Evolutionary conservation across 1,140 invertebrate species (phyloP).

Genomic region (Hormaphis cornu): DNA sequence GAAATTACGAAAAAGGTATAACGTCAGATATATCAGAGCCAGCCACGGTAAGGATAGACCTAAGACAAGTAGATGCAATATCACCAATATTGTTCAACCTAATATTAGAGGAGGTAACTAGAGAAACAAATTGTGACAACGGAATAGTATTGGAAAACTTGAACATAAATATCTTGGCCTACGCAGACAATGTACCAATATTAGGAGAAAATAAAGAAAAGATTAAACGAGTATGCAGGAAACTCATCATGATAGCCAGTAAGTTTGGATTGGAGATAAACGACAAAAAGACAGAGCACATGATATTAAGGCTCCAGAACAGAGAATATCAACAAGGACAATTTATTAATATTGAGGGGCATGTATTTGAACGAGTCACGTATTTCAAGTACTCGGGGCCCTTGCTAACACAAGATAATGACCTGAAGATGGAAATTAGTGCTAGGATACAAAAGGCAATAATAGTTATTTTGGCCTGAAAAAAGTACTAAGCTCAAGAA

Average conservation of each 20-base stretch:
- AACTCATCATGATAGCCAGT: not conserved
- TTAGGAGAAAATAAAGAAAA: not conserved
- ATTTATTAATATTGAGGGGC: not conserved
- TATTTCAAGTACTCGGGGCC: not conserved
- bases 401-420: not conserved
- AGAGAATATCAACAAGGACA: not conserved
- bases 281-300: not conserved
- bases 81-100: slow-evolving; percentile 19
- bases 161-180: not conserved
- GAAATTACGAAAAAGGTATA: not conserved
- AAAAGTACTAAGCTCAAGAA: not conserved
- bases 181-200: not conserved
- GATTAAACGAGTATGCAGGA: not conserved
- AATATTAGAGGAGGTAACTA: not conserved
- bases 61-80: slow-evolving; percentile 32
- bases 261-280: not conserved
- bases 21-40: not conserved
- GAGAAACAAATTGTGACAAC: slow-evolving; percentile 1
- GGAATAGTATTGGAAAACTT: not conserved
- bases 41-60: slow-evolving; percentile 7
- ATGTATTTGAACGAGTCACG: not conserved
- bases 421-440: not conserved
- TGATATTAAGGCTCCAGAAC: not conserved
- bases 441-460: not conserved
- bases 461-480: not conserved